Conservation (phyloP, 2,888 invertebrate genomes). For the Masnerella sp. region DNA sequence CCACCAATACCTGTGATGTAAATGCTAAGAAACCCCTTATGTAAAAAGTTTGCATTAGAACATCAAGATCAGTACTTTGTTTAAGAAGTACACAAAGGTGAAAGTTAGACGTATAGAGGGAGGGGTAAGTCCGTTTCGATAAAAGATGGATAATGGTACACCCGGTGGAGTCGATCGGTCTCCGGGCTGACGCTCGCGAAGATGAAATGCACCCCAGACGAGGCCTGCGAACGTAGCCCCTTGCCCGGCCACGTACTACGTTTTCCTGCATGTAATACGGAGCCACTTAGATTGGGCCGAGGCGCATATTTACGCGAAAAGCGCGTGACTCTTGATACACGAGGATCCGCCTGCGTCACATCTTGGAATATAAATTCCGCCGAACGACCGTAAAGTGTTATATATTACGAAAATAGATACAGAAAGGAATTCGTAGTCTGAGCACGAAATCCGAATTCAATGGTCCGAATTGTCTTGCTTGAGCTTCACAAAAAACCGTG, state of each 20-base stretch:
- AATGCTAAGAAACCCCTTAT: too few species aligned
- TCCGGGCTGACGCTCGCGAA: slow-evolving; percentile 75
- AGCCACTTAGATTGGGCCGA: slow-evolving; percentile 61
- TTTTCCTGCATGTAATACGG: slow-evolving; percentile 53
- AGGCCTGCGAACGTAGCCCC: slow-evolving; percentile 57
- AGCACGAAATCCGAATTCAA: slow-evolving; percentile 41
- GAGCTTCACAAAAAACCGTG: too few species aligned
- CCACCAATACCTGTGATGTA: too few species aligned
- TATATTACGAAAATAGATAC: slow-evolving; percentile 43
- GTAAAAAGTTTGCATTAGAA: too few species aligned
- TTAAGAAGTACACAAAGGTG: slow-evolving; percentile 12
- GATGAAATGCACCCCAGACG: slow-evolving; percentile 77
- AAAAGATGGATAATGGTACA: slow-evolving; percentile 76
- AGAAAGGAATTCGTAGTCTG: slow-evolving; percentile 16
- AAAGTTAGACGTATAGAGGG: slow-evolving; percentile 36
- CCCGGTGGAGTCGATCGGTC: slow-evolving; percentile 74
- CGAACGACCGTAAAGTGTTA: slow-evolving; percentile 62
- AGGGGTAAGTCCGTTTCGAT: slow-evolving; percentile 68
- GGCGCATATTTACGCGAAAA: slow-evolving; percentile 71
- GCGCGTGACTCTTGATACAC: slow-evolving; percentile 66
- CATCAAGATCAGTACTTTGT: too few species aligned
- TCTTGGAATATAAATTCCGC: slow-evolving; percentile 70
- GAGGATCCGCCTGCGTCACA: slow-evolving; percentile 49
- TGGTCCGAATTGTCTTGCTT: slow-evolving; percentile 19
- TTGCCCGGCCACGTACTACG: slow-evolving; percentile 47